phyloP scores from a whole-genome alignment of 2,888 invertebrate genomes.

The Troides aeacus region DNA sequence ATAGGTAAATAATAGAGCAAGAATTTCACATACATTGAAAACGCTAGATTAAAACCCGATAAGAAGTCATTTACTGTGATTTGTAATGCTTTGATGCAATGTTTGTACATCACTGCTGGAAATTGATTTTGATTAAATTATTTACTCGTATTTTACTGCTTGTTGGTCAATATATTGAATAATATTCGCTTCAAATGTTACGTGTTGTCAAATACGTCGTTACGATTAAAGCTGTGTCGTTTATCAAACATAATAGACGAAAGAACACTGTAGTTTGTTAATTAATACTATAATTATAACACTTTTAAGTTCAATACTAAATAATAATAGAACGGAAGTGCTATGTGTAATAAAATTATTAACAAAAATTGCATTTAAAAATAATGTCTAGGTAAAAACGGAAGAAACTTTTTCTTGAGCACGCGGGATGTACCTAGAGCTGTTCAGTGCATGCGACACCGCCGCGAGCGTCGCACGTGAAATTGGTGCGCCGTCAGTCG shows the following conservation, averaged over 20 bases:
- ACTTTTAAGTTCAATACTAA: no score
- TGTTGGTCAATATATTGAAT: no score
- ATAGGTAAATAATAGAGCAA: background rate
- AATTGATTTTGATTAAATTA: slow-evolving; percentile 18
- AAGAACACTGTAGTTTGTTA: no score
- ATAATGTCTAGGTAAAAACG: background rate
- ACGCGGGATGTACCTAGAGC: slow-evolving; percentile 20
- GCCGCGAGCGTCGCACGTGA: slow-evolving; percentile 18
- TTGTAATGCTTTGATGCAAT: slow-evolving; percentile 4
- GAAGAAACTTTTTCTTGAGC: slow-evolving; percentile 17
- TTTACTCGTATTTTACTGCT: background rate
- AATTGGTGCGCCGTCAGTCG: background rate
- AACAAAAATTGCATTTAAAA: background rate
- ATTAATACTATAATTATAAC: no score
- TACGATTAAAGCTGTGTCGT: no score
- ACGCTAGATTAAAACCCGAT: slow-evolving; percentile 6
- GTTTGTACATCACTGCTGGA: background rate
- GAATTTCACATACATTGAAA: slow-evolving; percentile 5
- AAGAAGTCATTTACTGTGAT: slow-evolving; percentile 8
- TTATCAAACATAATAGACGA: no score
- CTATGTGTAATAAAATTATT: background rate
- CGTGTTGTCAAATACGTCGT: no score
- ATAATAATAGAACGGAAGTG: no score
- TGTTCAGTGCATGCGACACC: slow-evolving; percentile 27
- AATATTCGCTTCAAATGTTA: no score